Evolutionary conservation across 2,888 invertebrate species (phyloP), one percentile per base, ranked within the genome.

Genomic region (Lasiommata megera): DNA sequence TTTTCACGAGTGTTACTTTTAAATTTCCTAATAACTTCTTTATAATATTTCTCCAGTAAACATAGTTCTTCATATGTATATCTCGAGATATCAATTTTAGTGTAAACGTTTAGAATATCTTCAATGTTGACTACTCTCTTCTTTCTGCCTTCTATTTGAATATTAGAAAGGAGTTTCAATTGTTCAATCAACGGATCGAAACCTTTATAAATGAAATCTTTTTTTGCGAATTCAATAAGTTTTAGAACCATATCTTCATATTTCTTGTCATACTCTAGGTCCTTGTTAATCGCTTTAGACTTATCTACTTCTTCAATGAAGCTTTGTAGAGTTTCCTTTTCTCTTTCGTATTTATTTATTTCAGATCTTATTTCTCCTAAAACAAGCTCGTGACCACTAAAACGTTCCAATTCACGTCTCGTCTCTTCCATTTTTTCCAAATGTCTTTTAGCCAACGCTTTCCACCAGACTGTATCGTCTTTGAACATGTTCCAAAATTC

Each of bases 401-500:
- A 91, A 60, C 85, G 78, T 55, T 88, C 89, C 2, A 91, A 64
- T 9, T 91, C 91, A 48, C 76, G 70, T 64, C 84, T 82, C 0
- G 90, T 84, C 58, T 89, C 88, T 46, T 90, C 85, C 85, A 90
- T 88, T 72, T 85, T 89, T 1, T 88, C 82, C 9, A 91, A 67
- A 68, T 91, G 88, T 51, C 89, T 82, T 56, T 88, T 83, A 1
- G 91, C 90, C 16, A 91, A 64, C 0, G 82, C 89, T 53, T 84
- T 88, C 91, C 91, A 91, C 81, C 88, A 85, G 51, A 90, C 91
- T 0, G 88, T 82, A 34, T 91, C 91, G 58, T 90, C 85, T 64
- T 82, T 84, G 63, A 91, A 90, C 67, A 91, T 74, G 54, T 80
- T 84, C 88, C 88, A 89, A 64, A 90, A 89, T 43, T 88, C 51